A percentile compares a stretch with the other conserved stretches of the same genome.
Conservation (phyloP, 2,888 invertebrate genomes). For the Cataglyphis albicans region DNA sequence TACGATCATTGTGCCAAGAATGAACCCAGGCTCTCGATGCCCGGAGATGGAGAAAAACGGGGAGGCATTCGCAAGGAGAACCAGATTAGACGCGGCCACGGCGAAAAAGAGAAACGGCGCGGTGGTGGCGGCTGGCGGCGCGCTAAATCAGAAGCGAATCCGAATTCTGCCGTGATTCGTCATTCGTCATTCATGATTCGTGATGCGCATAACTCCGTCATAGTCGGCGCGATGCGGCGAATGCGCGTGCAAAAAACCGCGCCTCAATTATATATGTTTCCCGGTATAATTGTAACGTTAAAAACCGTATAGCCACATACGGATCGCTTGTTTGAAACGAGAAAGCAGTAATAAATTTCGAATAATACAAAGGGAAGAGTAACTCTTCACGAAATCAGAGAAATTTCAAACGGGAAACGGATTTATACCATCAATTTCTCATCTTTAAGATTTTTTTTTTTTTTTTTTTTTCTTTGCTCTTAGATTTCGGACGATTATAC, state of each 20-base stretch:
- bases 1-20: conserved; percentile 42
- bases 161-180: background rate
- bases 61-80: conserved; percentile 31
- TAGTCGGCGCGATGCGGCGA: conserved; percentile 22
- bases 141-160: conserved; percentile 35
- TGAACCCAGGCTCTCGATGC: conserved; percentile 18
- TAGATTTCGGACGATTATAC: background rate
- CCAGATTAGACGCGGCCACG: conserved; percentile 42
- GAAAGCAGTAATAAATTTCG: background rate
- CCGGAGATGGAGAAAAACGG: conserved; percentile 32
- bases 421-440: background rate
- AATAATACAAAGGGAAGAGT: background rate
- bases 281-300: background rate
- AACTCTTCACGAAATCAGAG: background rate
- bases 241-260: conserved; percentile 16
- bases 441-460: background rate
- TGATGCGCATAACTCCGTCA: conserved; percentile 17
- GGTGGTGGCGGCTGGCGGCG: background rate
- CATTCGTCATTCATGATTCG: background rate
- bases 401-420: background rate
- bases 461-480: background rate
- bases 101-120: conserved; percentile 42
- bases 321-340: background rate
- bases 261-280: background rate
- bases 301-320: background rate